Evolutionary conservation across 2,888 invertebrate species (phyloP), one percentile per base, ranked within the genome.

Genomic region (Hyalella azteca): DNA sequence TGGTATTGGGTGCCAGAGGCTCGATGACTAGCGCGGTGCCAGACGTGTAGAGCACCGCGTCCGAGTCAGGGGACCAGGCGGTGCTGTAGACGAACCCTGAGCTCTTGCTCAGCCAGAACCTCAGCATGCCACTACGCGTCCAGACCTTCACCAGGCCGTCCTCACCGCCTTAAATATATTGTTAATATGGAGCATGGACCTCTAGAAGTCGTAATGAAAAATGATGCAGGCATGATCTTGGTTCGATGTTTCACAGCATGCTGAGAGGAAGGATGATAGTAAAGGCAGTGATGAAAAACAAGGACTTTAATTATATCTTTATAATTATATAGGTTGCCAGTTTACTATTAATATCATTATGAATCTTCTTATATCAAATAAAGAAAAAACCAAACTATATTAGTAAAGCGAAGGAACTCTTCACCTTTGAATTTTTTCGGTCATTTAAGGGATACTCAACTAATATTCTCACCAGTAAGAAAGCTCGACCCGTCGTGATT

Each of bases 101-200:
- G 79, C 93, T 94, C 85, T 95, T 93, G 66, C 95, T 92, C 1
- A 97, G 92, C 0, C 94, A 94, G 0, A 97, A 96, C 1, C 99
- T 75, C 19, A 99, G 90, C 91, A 96, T 93, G 19, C 98, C 98
- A 86, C 94, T 95, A 73, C 97, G 91, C 0, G 98, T 98, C 98
- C 98, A 99, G 81, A 98, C 93, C 89, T 98, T 98, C 2, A 98
- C 92, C 80, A 92, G 91, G 1, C 98, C 99, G 89, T 99, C 99
- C 90, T 99, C 98, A 0, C 98, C 98, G 83, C 94, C 97, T 93
- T 88, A 26, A n/a, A n/a, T n/a, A n/a, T n/a, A n/a, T n/a, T n/a
- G n/a, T n/a, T n/a, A n/a, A n/a, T n/a, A n/a, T n/a, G n/a, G n/a
- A n/a, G n/a, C n/a, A n/a, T n/a, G n/a, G n/a, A n/a, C n/a, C n/a